Evolutionary conservation across 2,113 vertebrate genomes (phyloP).

Genomic region (Ochotona curzoniae): DNA sequence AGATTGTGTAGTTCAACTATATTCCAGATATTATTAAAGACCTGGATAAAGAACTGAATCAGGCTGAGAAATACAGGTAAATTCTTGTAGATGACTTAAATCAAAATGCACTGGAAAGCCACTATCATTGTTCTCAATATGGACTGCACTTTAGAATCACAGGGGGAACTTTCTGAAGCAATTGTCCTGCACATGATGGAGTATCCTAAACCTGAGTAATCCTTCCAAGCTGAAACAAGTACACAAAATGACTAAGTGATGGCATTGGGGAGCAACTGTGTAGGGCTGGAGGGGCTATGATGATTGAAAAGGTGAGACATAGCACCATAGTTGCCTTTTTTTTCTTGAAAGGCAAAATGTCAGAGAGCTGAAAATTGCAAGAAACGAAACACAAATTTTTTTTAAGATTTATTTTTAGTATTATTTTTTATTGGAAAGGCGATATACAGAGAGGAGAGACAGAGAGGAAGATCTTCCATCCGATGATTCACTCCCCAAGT

Average conservation of each 20-base stretch:
- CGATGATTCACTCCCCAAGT: no score
- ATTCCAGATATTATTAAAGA: neutral
- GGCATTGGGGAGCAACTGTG: neutral
- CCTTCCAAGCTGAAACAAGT: neutral
- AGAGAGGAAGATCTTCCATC: no score
- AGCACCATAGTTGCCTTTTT: neutral
- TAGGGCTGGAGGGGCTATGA: neutral
- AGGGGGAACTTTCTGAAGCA: neutral
- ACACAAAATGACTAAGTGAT: neutral
- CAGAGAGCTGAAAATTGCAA: neutral
- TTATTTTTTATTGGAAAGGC: no score
- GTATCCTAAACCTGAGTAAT: constrained; percentile 28
- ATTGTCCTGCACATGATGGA: neutral
- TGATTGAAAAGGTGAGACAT: neutral
- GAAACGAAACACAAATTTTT: constrained; percentile 26
- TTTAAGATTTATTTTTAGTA: no score
- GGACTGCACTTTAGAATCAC: constrained; percentile 17
- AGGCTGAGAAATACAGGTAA: constrained; percentile 22
- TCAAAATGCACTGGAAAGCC: constrained; percentile 9
- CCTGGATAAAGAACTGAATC: neutral
- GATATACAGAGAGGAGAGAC: no score
- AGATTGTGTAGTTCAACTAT: neutral
- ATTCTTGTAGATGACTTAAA: neutral
- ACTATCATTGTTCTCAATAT: neutral
- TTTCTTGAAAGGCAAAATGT: constrained; percentile 29